Evolutionary conservation across 2,113 vertebrate species (phyloP), one percentile per base, ranked within the genome.

Genomic region (Columbina picui): DNA sequence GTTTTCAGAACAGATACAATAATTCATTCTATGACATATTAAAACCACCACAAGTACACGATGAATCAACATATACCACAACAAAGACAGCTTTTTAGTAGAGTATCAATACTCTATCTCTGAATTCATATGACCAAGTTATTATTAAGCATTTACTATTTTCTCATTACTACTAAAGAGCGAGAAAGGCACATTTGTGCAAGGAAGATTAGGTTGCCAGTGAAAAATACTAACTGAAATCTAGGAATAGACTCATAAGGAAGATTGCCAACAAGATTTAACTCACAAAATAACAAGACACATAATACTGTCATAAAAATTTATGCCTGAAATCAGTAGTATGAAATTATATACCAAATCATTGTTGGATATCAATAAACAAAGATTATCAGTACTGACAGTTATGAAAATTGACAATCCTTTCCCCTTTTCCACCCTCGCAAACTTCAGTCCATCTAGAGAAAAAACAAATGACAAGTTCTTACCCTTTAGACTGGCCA

Each of bases 401-500:
- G 30, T 32, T 52, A 76, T 0, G 5, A 81, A 88, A 89, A 84
- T 0, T 12, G 14, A 89, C 56, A 90, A 79, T 14, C 50, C 27
- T 14, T 34, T 57, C 16, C 38, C 29, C 25, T 45, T 39, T 69
- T 83, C 30, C 36, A 87, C 12, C 9, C 34, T 82, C 27, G 16
- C 16, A 59, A 73, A 69, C 9, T 47, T 71, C 63, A 87, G 32
- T 15, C 12, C 30, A 65, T 21, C 14, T 41, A 70, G 1, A 96
- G 18, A 88, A 94, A 56, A 89, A 55, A 49, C 3, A 94, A 76
- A 45, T 18, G 1, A 85, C 14, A 95, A 94, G 41, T 93, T 92
- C 98, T 99, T 97, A 99, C 99, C 99, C 99, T 97, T 99, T 99
- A 55, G 99, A 99, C 93, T 99, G 99, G 91, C 99, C 99, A 97